phyloP scores from a whole-genome alignment of 1,140 invertebrate genomes.

The Heliconius himera region DNA sequence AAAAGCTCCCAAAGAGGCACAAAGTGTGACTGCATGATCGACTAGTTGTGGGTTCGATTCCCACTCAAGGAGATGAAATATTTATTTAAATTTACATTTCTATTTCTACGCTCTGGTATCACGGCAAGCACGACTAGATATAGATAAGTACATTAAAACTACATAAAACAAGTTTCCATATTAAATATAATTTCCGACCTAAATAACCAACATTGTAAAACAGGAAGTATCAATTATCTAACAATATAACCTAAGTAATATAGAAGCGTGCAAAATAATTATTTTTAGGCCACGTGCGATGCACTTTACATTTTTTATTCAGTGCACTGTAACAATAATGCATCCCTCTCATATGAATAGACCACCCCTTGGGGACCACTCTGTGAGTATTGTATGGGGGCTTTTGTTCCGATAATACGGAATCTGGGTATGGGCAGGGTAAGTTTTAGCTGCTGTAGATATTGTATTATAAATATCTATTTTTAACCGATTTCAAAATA shows the following conservation, averaged over 20 bases:
- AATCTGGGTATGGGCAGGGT: neutral
- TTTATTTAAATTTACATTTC: too few species aligned
- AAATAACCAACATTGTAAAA: neutral
- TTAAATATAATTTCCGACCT: neutral
- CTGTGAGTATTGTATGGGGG: neutral
- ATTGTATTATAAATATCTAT: neutral
- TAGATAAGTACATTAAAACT: too few species aligned
- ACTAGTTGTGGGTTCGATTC: too few species aligned
- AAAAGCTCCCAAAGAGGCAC: too few species aligned
- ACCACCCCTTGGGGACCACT: conserved; percentile 1
- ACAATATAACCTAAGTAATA: neutral
- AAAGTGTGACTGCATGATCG: too few species aligned
- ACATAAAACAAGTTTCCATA: neutral
- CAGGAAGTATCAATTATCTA: conserved; percentile 9
- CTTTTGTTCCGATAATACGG: neutral
- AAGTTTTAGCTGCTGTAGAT: neutral
- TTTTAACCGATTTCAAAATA: too few species aligned
- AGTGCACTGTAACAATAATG: neutral
- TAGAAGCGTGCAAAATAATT: conserved; percentile 7
- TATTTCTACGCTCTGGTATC: too few species aligned
- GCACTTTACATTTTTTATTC: conserved; percentile 4
- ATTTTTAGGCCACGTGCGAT: conserved; percentile 9
- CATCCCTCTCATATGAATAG: conserved; percentile 1
- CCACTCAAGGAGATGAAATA: too few species aligned
- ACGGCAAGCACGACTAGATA: too few species aligned